These are phyloP conservation scores for Grammatotria lemairii DNA, from an alignment of 2,113 vertebrate genomes.

Conservation along the genomic window DNA sequence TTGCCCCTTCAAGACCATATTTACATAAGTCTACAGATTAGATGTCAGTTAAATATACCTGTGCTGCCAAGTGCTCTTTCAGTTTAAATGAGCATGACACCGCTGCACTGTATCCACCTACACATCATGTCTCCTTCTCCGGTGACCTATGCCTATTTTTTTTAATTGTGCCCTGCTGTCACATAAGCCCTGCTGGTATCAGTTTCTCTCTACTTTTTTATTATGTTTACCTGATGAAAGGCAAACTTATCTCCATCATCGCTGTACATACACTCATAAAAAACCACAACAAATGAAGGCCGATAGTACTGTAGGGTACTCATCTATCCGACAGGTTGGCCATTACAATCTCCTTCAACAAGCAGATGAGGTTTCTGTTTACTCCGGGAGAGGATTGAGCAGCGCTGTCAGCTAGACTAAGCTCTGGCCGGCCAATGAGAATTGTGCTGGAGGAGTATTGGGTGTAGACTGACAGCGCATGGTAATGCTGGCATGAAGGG, in stretches of 20 bases:
- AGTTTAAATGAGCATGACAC: neutral
- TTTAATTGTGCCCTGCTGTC: neutral
- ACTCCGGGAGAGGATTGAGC: slow-evolving; percentile 17
- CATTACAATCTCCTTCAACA: neutral
- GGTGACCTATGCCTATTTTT: neutral
- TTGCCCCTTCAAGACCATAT: neutral
- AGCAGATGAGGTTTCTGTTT: slow-evolving; percentile 15
- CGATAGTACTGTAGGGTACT: neutral
- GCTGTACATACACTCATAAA: neutral
- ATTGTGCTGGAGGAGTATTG: neutral
- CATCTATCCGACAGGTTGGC: neutral
- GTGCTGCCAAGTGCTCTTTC: neutral
- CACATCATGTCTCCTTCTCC: neutral
- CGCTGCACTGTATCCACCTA: neutral
- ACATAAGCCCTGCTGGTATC: neutral
- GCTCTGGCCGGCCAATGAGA: neutral
- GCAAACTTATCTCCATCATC: neutral
- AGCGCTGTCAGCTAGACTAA: slow-evolving; percentile 10
- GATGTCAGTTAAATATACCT: neutral
- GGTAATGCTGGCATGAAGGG: slow-evolving; percentile 15
- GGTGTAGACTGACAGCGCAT: slow-evolving; percentile 9
- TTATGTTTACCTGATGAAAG: neutral
- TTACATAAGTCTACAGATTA: neutral
- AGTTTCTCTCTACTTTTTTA: neutral
- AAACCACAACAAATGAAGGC: neutral